Evolutionary conservation across 2,888 invertebrate genomes (phyloP), one percentile per base, ranked within the genome.

Genomic region (Acrobasis suavella): DNA sequence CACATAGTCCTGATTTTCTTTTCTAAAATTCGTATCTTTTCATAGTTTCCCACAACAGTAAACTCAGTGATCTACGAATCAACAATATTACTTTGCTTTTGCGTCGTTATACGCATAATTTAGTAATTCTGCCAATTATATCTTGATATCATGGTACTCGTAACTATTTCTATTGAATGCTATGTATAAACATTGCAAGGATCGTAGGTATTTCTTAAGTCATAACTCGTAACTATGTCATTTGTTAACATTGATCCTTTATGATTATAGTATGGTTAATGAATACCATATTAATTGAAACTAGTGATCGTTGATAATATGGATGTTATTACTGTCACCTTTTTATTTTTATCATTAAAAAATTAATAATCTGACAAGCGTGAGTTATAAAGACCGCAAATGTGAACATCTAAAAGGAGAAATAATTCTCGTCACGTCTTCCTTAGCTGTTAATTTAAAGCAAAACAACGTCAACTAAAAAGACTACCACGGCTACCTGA

Each of bases 401-500:
- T n/a, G 14, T n/a, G 14, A 46, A 46, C 14, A 14, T 46, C 14
- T n/a, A 14, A 10, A 46, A n/a, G 12, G 9, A 56, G 46, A 56
- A 42, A 39, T 38, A 42, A 17, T 60, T 60, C 38, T 22, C 51
- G 42, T 59, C 56, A 56, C 42, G 56, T 60, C 60, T 51, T 51
- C 42, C 51, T 60, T 16, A 60, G 60, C 42, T 60, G 51, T 51
- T 61, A 61, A 60, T 54, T 61, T 55, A 67, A 65, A 69, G 66
- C 55, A 55, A 62, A 66, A 71, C 69, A 64, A 69, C 72, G 72
- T 74, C 69, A 74, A 69, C 68, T 75, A 80, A 83, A 78, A 80
- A 80, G 84, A 84, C 82, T 83, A 85, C 81, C 79, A 68, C 71
- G 75, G 81, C 82, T 80, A 82, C 82, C 82, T 78, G 78, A 67